These are phyloP conservation scores for Erebia aethiops DNA, from an alignment of 2,888 invertebrate species.

Conservation along the genomic window DNA sequence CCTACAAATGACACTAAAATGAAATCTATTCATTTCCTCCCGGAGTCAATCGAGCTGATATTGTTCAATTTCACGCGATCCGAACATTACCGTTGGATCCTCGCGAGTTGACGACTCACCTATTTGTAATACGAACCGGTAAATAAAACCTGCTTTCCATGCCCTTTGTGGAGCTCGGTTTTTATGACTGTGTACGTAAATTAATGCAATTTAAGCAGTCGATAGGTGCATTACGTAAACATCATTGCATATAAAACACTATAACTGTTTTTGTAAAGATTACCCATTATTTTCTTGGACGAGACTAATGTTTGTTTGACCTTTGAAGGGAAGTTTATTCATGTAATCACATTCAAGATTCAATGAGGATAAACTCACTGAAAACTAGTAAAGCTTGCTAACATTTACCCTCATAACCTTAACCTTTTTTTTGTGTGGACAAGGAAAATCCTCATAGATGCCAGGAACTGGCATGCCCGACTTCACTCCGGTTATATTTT, in stretches of 20 bases:
- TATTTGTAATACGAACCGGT: conserved; percentile 39
- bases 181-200: not conserved
- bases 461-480: too few relatives aligned
- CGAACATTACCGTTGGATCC: conserved; percentile 66
- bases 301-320: not conserved
- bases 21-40: conserved; percentile 83
- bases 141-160: conserved; percentile 36
- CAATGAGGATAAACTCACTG: too few relatives aligned
- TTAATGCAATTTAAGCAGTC: conserved; percentile 13
- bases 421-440: too few relatives aligned
- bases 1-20: conserved; percentile 82
- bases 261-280: not conserved
- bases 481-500: too few relatives aligned
- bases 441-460: too few relatives aligned
- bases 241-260: not conserved
- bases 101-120: conserved; percentile 49
- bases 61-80: conserved; percentile 80
- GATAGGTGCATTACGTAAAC: not conserved
- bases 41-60: conserved; percentile 77
- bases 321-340: not conserved
- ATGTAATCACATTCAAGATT: too few relatives aligned
- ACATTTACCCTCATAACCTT: too few relatives aligned
- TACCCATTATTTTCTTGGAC: too few relatives aligned
- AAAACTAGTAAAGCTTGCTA: too few relatives aligned
- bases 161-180: conserved; percentile 25